phyloP scores from a whole-genome alignment of 2,888 invertebrate genomes.

The Criorhina ranunculi region DNA sequence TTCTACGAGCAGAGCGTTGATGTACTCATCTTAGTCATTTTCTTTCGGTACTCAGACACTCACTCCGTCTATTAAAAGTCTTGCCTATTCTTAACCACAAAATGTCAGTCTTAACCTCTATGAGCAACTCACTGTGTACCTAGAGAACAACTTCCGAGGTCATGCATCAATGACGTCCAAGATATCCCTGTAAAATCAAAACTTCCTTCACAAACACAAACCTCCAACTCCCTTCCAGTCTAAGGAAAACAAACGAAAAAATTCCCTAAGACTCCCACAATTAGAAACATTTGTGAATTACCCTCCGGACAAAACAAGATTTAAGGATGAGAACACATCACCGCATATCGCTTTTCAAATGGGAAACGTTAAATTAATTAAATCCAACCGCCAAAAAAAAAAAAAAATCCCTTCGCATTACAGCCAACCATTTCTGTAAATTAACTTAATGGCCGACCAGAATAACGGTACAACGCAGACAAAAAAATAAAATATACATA shows the following conservation, averaged over 20 bases:
- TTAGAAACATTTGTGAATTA: conserved; percentile 45
- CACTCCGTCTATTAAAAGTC: too few species aligned
- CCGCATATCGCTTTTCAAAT: not conserved
- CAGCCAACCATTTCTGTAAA: conserved; percentile 38
- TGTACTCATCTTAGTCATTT: too few species aligned
- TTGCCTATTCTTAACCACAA: too few species aligned
- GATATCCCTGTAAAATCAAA: not conserved
- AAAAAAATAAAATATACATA: conserved; percentile 8
- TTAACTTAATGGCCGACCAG: conserved; percentile 46
- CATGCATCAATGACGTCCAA: not conserved
- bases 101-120: too few species aligned
- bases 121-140: not conserved
- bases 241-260: not conserved
- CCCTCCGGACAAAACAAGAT: conserved; percentile 22
- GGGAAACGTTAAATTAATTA: conserved; percentile 54
- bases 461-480: conserved; percentile 6
- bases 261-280: conserved; percentile 39
- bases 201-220: not conserved
- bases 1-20: too few species aligned
- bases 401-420: conserved; percentile 23
- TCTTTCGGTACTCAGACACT: too few species aligned
- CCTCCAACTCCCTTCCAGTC: not conserved
- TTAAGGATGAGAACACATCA: conserved; percentile 13
- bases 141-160: not conserved
- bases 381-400: conserved; percentile 30